Evolutionary conservation across 1,140 invertebrate species (phyloP).

Genomic region (Patella vulgata): DNA sequence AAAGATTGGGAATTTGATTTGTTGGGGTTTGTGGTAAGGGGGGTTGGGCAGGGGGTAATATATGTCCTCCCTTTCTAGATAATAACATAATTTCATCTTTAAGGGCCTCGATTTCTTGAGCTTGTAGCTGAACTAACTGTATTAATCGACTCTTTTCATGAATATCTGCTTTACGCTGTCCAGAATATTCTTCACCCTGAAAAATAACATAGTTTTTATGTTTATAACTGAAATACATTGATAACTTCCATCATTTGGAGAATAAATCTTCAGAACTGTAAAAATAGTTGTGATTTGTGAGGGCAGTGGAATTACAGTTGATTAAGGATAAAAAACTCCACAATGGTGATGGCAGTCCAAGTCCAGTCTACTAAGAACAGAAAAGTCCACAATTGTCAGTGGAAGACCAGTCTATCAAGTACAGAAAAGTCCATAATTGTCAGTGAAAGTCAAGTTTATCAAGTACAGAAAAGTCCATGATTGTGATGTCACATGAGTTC

Average conservation of each 20-base stretch:
- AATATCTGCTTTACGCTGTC: slow-evolving; percentile 57
- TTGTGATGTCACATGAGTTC: too few relatives aligned
- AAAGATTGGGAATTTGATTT: too few relatives aligned
- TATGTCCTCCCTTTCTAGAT: slow-evolving; percentile 66
- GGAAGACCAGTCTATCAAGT: too few relatives aligned
- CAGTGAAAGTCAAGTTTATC: too few relatives aligned
- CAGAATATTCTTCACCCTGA: slow-evolving; percentile 63
- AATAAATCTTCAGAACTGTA: background rate
- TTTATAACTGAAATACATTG: background rate
- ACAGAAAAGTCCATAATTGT: too few relatives aligned
- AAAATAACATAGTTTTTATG: slow-evolving; percentile 7
- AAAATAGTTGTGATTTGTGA: background rate
- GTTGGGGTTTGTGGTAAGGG: slow-evolving; percentile 54
- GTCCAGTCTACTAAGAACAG: too few relatives aligned
- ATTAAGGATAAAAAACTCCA: too few relatives aligned
- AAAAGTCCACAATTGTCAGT: too few relatives aligned
- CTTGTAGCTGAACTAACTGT: slow-evolving; percentile 65
- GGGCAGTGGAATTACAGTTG: background rate
- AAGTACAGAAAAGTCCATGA: too few relatives aligned
- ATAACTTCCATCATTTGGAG: background rate
- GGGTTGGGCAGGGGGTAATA: slow-evolving; percentile 63
- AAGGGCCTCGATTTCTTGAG: slow-evolving; percentile 65
- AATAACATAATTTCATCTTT: slow-evolving; percentile 66
- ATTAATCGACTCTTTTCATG: slow-evolving; percentile 62
- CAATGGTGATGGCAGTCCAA: too few relatives aligned